A percentile compares a stretch with the other conserved stretches of the same genome.
phyloP scores from a whole-genome alignment of 1,140 invertebrate genomes.

The Trichoplusia ni region DNA sequence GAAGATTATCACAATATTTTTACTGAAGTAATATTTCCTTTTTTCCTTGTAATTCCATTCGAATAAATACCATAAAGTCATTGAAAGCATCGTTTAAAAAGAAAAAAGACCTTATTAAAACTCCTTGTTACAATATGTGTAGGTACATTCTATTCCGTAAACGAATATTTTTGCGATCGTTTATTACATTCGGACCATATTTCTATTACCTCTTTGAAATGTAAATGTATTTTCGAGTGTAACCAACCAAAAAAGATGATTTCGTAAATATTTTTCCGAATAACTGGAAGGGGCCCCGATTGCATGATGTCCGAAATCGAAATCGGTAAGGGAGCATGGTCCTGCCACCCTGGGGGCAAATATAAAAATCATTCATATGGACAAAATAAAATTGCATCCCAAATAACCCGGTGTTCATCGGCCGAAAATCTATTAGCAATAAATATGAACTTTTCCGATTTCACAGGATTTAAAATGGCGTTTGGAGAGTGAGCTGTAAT shows the following conservation, averaged over 20 bases:
- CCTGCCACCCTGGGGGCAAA: slow-evolving; percentile 61
- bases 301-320: slow-evolving; percentile 65
- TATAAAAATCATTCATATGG: slow-evolving; percentile 81
- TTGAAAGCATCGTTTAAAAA: too few species aligned
- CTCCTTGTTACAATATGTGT: too few species aligned
- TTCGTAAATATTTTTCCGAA: slow-evolving; percentile 36
- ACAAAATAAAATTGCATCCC: slow-evolving; percentile 81
- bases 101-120: too few species aligned
- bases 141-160: too few species aligned
- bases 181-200: too few species aligned
- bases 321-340: slow-evolving; percentile 55
- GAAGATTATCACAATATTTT: too few species aligned
- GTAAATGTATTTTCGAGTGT: slow-evolving; percentile 26
- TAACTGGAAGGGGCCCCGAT: slow-evolving; percentile 47
- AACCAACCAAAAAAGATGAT: slow-evolving; percentile 43
- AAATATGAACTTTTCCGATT: slow-evolving; percentile 81
- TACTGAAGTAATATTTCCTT: too few species aligned
- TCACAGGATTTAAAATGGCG: slow-evolving; percentile 77
- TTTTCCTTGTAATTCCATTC: too few species aligned
- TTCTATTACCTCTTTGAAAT: slow-evolving; percentile 8
- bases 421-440: slow-evolving; percentile 81
- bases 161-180: too few species aligned
- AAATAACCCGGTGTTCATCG: slow-evolving; percentile 78
- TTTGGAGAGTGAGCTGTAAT: slow-evolving; percentile 50
- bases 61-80: too few species aligned